These are phyloP conservation scores for Rosalia funebris DNA, from an alignment of 2,888 invertebrate species.

Conservation along the genomic window DNA sequence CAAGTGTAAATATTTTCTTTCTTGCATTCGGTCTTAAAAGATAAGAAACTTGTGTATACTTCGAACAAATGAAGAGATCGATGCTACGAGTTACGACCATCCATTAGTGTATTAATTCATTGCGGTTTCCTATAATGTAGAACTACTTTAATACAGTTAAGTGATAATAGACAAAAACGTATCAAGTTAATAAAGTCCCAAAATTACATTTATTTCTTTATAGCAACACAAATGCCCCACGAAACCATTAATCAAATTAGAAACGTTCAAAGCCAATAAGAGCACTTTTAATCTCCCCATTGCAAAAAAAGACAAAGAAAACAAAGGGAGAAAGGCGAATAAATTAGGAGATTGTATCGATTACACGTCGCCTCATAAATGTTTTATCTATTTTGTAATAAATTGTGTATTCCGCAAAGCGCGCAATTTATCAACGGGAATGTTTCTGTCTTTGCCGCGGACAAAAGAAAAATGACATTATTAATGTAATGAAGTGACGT, in stretches of 20 bases:
- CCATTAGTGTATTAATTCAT: no score
- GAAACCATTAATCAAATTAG: constrained; percentile 21
- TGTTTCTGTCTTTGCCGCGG: constrained; percentile 20
- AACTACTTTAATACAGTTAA: no score
- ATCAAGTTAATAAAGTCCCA: no score
- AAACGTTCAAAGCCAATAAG: constrained; percentile 22
- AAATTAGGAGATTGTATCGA: constrained; percentile 27
- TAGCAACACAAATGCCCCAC: not conserved
- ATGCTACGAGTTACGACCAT: no score
- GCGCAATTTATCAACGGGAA: constrained; percentile 21
- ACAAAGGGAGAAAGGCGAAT: constrained; percentile 9
- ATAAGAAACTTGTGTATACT: no score
- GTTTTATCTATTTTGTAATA: constrained; percentile 25
- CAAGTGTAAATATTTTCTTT: no score
- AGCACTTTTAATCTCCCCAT: constrained; percentile 16
- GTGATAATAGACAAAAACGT: no score
- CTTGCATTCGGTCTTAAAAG: no score
- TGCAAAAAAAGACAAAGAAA: constrained; percentile 12
- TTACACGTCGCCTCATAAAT: constrained; percentile 16
- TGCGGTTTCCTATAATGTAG: no score
- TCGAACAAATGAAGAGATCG: no score
- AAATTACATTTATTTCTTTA: no score
- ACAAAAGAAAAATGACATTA: constrained; percentile 46
- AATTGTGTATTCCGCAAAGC: constrained; percentile 16
- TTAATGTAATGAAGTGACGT: constrained; percentile 48